phyloP scores from a whole-genome alignment of 2,888 invertebrate species.

The Choristoneura rosaceana region DNA sequence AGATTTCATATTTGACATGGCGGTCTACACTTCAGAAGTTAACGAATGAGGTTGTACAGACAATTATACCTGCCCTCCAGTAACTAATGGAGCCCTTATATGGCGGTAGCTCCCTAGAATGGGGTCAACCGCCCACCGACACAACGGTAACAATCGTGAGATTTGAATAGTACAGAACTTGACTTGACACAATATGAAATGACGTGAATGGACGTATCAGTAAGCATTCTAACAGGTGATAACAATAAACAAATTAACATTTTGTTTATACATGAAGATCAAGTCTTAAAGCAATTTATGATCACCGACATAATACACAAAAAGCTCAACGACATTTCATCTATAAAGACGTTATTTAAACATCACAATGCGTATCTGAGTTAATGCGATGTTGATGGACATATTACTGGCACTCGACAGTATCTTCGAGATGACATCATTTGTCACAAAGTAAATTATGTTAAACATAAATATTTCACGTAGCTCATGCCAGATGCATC shows the following conservation, averaged over 20 bases:
- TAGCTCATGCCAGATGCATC: conserved; percentile 21
- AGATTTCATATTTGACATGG: conserved; percentile 37
- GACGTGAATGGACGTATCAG: conserved; percentile 47
- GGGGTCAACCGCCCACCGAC: conserved; percentile 66
- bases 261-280: conserved; percentile 14
- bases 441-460: conserved; percentile 33
- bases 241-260: conserved; percentile 29
- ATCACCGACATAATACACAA: conserved; percentile 4
- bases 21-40: conserved; percentile 39
- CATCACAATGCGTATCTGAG: conserved; percentile 33
- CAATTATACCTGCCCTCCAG: conserved; percentile 59
- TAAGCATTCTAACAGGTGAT: conserved; percentile 37
- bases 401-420: conserved; percentile 26
- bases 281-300: background rate
- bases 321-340: conserved; percentile 12
- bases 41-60: conserved; percentile 56
- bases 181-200: conserved; percentile 58
- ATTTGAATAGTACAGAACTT: conserved; percentile 53
- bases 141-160: conserved; percentile 67
- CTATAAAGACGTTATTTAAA: conserved; percentile 21
- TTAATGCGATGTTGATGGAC: conserved; percentile 38
- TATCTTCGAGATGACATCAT: conserved; percentile 35
- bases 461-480: conserved; percentile 19
- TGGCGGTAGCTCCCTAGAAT: conserved; percentile 62
- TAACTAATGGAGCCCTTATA: conserved; percentile 71